These are phyloP conservation scores for Biston stratarius DNA, from an alignment of 2,888 invertebrate genomes.

Conservation along the genomic window DNA sequence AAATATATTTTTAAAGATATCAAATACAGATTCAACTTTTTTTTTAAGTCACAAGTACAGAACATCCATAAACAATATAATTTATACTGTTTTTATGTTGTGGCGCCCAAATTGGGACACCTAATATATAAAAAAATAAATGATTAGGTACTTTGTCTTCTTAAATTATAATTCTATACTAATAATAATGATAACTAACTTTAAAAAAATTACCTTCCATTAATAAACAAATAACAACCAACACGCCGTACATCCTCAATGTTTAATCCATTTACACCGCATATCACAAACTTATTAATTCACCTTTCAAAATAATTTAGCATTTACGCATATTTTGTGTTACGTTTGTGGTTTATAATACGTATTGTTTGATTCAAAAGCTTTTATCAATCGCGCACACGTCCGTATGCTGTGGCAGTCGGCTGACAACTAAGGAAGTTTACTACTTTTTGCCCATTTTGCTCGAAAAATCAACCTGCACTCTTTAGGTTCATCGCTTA, in stretches of 20 bases:
- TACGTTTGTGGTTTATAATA: constrained; percentile 9
- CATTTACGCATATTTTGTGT: constrained; percentile 30
- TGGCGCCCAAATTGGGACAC: neutral
- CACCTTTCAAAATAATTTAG: constrained; percentile 39
- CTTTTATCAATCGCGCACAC: constrained; percentile 12
- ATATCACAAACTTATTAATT: constrained; percentile 62
- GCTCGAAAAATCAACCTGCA: constrained; percentile 52
- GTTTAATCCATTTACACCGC: constrained; percentile 67
- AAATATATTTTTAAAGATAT: too few species aligned
- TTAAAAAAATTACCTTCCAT: constrained; percentile 68
- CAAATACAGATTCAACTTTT: too few species aligned
- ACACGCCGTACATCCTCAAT: constrained; percentile 79
- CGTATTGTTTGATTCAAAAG: constrained; percentile 11
- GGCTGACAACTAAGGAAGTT: constrained; percentile 68
- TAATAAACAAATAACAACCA: constrained; percentile 73
- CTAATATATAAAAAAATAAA: too few species aligned
- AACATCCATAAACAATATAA: too few species aligned
- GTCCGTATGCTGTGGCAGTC: constrained; percentile 56
- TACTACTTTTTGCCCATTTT: constrained; percentile 32
- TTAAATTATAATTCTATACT: neutral
- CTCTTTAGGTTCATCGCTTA: constrained; percentile 61
- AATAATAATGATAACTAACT: neutral
- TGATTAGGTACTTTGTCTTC: neutral
- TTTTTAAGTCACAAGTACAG: too few species aligned
- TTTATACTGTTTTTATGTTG: too few species aligned